Base-by-base conservation (phyloP, 2,113 vertebrate species). In the Nematolebias whitei region DNA sequence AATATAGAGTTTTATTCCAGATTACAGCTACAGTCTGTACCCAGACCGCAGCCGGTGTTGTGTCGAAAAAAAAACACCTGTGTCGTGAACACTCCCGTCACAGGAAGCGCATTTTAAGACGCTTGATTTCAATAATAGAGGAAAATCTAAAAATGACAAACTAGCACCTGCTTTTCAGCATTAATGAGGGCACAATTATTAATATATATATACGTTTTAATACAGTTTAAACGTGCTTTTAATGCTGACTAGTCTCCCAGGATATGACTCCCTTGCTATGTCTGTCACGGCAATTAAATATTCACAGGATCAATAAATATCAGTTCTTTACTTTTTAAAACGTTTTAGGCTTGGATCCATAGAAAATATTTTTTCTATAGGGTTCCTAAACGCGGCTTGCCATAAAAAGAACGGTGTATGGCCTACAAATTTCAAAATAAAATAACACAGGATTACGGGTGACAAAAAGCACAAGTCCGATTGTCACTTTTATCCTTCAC, bases 41-140 rank as follows among this genome's bases (percentile, higher is more conserved):
- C 63, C 57, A 52, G 60, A 74, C 61, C 68, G 74, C 82, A 83
- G 73, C 44, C 44, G 10, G 44, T 47, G 44, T 47, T 47, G n/a
- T 47, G 44, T n/a, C 44, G 44, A 47, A 47, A 47, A 35, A n/a
- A 47, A 20, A 47, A n/a, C 44, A 47, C 44, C 44, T 10, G 10
- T 19, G 19, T 18, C 44, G 44, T 8, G 44, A 19, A 19, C n/a
- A 47, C n/a, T n/a, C 43, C 44, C 44, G 44, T 47, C 44, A 47
- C 44, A 19, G 44, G 44, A 47, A 47, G 44, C 19, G 44, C 44
- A 20, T 47, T 47, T 47, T n/a, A 47, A 47, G 16, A 7, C 10
- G 5, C 11, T 47, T 12, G 1, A 11, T 47, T 47, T 20, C 10
- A 19, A 12, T 20, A 41, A 41, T 14, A 12, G 19, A 47, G 1